Evolutionary conservation across 2,888 invertebrate species (phyloP).

Genomic region (Gnatocerus cornutus): DNA sequence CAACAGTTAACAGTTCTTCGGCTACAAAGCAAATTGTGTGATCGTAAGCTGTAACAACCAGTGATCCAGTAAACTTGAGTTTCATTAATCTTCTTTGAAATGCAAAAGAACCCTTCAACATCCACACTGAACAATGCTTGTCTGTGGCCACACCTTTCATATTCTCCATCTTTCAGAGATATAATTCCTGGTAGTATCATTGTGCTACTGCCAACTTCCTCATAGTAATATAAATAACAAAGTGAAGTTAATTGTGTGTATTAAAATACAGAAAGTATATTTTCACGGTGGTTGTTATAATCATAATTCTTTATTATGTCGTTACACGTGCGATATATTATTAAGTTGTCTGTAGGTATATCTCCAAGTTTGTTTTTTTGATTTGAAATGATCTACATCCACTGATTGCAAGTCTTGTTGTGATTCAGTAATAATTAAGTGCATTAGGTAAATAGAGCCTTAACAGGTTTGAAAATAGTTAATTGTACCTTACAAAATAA

Average conservation of each 20-base stretch:
- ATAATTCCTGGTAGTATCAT: not conserved
- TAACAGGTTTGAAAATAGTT: constrained; percentile 24
- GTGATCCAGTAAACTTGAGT: too few relatives aligned
- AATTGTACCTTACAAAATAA: constrained; percentile 24
- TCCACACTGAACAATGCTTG: not conserved
- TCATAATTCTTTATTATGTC: not conserved
- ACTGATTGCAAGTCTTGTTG: not conserved
- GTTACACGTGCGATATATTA: constrained; percentile 1
- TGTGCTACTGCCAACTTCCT: constrained; percentile 1
- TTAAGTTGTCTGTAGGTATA: not conserved
- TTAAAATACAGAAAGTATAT: not conserved
- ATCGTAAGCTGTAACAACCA: too few relatives aligned
- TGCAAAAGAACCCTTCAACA: too few relatives aligned
- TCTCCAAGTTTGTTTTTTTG: not conserved
- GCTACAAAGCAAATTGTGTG: too few relatives aligned
- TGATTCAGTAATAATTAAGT: constrained; percentile 26
- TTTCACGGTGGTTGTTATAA: constrained; percentile 2
- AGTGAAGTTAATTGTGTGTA: not conserved
- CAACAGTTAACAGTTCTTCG: too few relatives aligned
- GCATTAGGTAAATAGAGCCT: constrained; percentile 23
- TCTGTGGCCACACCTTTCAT: not conserved
- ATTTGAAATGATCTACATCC: too few relatives aligned
- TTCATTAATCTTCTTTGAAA: too few relatives aligned
- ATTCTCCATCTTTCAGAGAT: not conserved
- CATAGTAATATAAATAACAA: not conserved